Evolutionary conservation across 2,888 invertebrate species (phyloP).

Genomic region (Eupithecia tripunctaria): DNA sequence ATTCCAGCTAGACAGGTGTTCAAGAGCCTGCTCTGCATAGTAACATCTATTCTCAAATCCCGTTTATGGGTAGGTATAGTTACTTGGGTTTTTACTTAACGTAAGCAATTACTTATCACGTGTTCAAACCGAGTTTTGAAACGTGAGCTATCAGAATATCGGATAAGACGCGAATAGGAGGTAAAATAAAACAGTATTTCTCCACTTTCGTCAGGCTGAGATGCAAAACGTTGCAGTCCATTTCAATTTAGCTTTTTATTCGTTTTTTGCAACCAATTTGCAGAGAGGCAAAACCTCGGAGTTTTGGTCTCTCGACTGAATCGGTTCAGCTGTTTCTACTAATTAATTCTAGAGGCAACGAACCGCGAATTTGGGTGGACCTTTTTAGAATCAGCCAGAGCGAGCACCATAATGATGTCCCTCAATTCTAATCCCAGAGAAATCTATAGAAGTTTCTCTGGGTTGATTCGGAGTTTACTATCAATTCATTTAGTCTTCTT

Average conservation of each 20-base stretch:
- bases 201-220: constrained; percentile 15
- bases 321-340: constrained; percentile 16
- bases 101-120: constrained; percentile 33
- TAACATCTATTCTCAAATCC: constrained; percentile 27
- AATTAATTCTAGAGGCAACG: constrained; percentile 38
- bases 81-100: constrained; percentile 27
- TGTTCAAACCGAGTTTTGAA: constrained; percentile 28
- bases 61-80: constrained; percentile 19
- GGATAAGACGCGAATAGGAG: constrained; percentile 31
- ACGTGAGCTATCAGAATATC: constrained; percentile 39
- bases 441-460: background rate
- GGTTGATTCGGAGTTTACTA: too few relatives aligned
- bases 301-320: constrained; percentile 1
- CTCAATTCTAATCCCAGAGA: background rate
- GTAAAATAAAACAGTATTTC: constrained; percentile 30
- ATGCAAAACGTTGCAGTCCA: constrained; percentile 8
- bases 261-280: constrained; percentile 14
- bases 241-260: background rate
- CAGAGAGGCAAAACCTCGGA: constrained; percentile 10
- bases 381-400: constrained; percentile 11
- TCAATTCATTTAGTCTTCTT: too few relatives aligned
- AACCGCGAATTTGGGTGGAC: constrained; percentile 40
- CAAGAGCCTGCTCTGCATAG: constrained; percentile 22
- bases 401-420: constrained; percentile 26
- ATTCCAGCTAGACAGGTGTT: constrained; percentile 27